These are phyloP conservation scores for Pelobates cultripes DNA, from an alignment of 2,797 vertebrate species.

Conservation along the genomic window DNA sequence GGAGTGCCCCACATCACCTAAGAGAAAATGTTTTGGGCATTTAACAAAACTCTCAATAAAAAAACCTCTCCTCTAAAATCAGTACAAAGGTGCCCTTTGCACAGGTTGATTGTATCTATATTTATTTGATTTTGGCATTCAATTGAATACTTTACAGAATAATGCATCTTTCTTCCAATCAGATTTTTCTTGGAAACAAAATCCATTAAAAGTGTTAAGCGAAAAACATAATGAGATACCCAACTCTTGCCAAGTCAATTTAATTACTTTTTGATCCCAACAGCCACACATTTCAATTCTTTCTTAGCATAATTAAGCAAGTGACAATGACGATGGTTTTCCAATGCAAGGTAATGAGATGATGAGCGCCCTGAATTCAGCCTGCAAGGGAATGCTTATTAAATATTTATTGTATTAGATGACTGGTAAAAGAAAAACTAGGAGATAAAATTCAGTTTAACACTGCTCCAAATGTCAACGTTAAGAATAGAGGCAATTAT, in stretches of 20 bases:
- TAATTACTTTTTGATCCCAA: conserved; percentile 83
- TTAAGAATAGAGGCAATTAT: conserved; percentile 66
- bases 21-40: conserved; percentile 33
- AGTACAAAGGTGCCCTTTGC: conserved; percentile 26
- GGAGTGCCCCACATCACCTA: background rate
- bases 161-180: conserved; percentile 63
- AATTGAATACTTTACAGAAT: conserved; percentile 58
- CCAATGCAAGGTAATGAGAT: conserved; percentile 80
- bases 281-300: conserved; percentile 75
- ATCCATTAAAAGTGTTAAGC: conserved; percentile 79
- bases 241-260: conserved; percentile 79
- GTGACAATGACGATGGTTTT: conserved; percentile 80
- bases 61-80: conserved; percentile 23
- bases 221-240: conserved; percentile 80
- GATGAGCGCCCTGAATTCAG: conserved; percentile 73
- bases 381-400: conserved; percentile 79
- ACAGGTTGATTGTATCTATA: conserved; percentile 29
- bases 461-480: conserved; percentile 68
- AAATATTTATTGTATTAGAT: conserved; percentile 82
- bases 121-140: conserved; percentile 35
- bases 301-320: conserved; percentile 84
- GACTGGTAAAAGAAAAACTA: conserved; percentile 71
- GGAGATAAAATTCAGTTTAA: conserved; percentile 70
- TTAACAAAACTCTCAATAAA: conserved; percentile 25
- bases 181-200: conserved; percentile 58